Evolutionary conservation across 2,888 invertebrate genomes (phyloP), one percentile per base, ranked within the genome.

Genomic region (Oegoconia quadripuncta): DNA sequence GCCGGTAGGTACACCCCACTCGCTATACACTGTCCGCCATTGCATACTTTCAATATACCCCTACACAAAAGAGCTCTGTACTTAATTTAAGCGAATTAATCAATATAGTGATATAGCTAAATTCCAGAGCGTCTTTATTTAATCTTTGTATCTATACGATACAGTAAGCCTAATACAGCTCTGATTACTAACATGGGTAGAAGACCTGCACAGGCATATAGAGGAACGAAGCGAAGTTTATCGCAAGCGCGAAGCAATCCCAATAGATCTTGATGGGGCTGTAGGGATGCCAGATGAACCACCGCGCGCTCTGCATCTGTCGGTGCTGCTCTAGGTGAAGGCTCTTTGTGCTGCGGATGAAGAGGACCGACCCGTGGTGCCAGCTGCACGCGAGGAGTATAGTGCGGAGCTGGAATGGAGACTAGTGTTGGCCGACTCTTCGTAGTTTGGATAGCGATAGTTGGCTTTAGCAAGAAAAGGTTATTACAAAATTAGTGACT

Each of bases 151-250:
- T n/a, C n/a, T n/a, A n/a, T n/a, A n/a, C n/a, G n/a, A n/a, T n/a
- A n/a, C n/a, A n/a, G 5, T 20, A 20, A 20, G 7, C 20, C 4
- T 6, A 20, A 3, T 20, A 25, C 25, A 25, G 5, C 2, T 11
- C n/a, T n/a, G n/a, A 9, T 11, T 25, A 64, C 74, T 73, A 34
- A 77, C 77, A 72, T 9, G n/a, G 7, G 5, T 52, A 37, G 26
- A 77, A 77, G 12, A 75, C 73, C 41, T 74, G 69, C 13, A 71
- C 32, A 2, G 79, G 78, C 57, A 72, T 54, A 27, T 78, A 78
- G 1, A 67, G 5, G n/a, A 64, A 55, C 1, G 45, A 50, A 1
- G 47, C 31, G 5, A 57, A 42, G 3, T 55, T 56, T 8, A 67
- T 34, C 2, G 50, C 1, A 42, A 67, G 37, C 2, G 57, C 48